A percentile compares a stretch with the other conserved stretches of the same genome.
Evolutionary conservation across 2,888 invertebrate genomes (phyloP).

Genomic region (Orchestes rusci): DNA sequence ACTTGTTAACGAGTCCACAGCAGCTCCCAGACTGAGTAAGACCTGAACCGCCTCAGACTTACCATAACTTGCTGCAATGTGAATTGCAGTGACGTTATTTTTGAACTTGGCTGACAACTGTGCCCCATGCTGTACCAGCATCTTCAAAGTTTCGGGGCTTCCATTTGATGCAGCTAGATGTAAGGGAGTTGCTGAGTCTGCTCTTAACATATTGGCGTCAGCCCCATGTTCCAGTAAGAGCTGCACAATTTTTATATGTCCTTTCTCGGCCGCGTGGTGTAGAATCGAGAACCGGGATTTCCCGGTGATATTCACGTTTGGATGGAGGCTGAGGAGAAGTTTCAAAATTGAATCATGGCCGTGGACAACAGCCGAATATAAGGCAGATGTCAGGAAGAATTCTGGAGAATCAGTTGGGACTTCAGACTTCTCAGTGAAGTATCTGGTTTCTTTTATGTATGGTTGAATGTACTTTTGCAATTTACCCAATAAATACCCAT

Average conservation of each 20-base stretch:
- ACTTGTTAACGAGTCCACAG: background rate
- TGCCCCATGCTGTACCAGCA: too few species aligned
- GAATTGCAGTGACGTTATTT: background rate
- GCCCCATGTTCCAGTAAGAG: background rate
- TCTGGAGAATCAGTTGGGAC: background rate
- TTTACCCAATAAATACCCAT: too few species aligned
- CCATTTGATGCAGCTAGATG: background rate
- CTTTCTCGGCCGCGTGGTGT: background rate
- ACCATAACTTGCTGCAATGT: background rate
- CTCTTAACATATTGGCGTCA: background rate
- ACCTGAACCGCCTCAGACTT: background rate
- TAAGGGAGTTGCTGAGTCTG: background rate
- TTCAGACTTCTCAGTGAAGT: too few species aligned
- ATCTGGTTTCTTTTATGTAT: too few species aligned
- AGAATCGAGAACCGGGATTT: background rate
- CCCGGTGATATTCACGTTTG: background rate
- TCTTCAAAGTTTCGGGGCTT: background rate
- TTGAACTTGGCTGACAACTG: too few species aligned
- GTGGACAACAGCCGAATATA: background rate
- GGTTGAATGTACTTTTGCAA: too few species aligned
- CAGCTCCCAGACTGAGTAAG: background rate
- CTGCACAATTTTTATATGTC: background rate
- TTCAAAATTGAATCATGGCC: background rate
- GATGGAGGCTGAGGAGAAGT: background rate
- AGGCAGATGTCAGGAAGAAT: background rate